These are phyloP conservation scores for Pteronotus mesoamericanus DNA, from an alignment of 2,797 vertebrate species.

Conservation along the genomic window DNA sequence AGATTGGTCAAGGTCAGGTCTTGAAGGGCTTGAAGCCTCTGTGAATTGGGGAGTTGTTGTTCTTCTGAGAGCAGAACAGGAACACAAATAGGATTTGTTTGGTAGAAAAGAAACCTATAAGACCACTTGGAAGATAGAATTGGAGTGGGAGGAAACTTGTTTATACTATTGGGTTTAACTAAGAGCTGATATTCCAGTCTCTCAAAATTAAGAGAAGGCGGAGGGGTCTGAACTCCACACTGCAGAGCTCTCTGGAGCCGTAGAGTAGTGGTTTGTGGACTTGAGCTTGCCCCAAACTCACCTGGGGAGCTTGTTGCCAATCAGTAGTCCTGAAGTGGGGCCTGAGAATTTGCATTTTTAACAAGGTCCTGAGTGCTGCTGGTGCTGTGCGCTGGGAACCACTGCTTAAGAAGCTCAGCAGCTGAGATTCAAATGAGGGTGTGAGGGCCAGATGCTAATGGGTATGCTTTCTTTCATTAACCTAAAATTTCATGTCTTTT, in stretches of 20 bases:
- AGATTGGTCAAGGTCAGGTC: neutral
- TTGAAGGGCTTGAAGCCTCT: neutral
- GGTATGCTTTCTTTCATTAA: neutral
- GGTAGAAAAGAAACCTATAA: neutral
- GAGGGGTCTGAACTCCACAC: neutral
- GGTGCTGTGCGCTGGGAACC: neutral
- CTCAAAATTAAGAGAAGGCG: neutral
- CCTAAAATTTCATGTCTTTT: neutral
- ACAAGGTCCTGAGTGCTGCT: neutral
- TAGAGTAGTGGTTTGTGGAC: neutral
- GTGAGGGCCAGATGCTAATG: constrained; percentile 46
- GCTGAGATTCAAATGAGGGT: constrained; percentile 47
- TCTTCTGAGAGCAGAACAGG: constrained; percentile 5
- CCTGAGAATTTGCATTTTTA: constrained; percentile 22
- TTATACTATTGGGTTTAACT: neutral
- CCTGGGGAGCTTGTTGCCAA: neutral
- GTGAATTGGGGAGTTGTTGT: neutral
- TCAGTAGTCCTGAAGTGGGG: neutral
- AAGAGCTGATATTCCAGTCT: neutral
- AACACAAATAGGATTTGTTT: neutral
- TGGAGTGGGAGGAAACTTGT: neutral
- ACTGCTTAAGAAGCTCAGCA: neutral
- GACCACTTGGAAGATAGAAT: neutral
- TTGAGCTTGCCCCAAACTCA: neutral
- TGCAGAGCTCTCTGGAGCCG: neutral